Evolutionary conservation across 64 coral and sea anemone species (phyloP), one percentile per base, ranked within the genome.

Genomic region (Orbicella faveolata): DNA sequence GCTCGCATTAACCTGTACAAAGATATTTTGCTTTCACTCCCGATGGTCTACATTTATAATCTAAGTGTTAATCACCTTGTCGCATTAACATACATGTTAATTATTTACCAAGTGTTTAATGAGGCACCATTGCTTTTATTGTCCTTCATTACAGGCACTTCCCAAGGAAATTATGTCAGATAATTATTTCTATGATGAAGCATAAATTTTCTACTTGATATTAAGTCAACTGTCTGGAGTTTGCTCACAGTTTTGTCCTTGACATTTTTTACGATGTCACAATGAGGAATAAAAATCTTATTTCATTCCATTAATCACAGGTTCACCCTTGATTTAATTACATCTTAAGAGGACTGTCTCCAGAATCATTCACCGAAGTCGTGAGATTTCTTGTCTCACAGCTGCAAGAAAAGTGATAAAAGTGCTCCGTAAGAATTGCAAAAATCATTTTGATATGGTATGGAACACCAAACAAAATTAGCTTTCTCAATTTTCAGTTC

Each of bases 321-420:
- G 76, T 62, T 52, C 39, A 13, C 21, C 36, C 14, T 8, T 17
- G 52, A 25, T 70, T 84, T 36, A 52, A 53, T 25, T 48, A 14
- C 78, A 21, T 25, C 65, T 63, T 18, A 18, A 36, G 3, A 25
- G 67, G 9, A 9, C 4, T 52, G 21, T 16, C 7, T 30, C 9
- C 34, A 26, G 2, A 26, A 1, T 8, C 17, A 48, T 52, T 85
- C 66, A 85, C 66, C 82, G 82, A 85, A 85, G 34, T 26, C 82
- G 82, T 9, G 74, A 86, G 10, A 94, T 77, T 72, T 94, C 92
- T 63, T 85, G 88, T 73, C 88, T 89, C 17, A 94, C 63, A 59
- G 92, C 92, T 94, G 75, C 35, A 90, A 90, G 26, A 87, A 9
- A 79, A 73, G 34, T 2, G 18, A 78, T 79, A 65, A 34, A 37